These are phyloP conservation scores for Synanthedon vespiformis DNA, from an alignment of 2,888 invertebrate species.

Conservation along the genomic window DNA sequence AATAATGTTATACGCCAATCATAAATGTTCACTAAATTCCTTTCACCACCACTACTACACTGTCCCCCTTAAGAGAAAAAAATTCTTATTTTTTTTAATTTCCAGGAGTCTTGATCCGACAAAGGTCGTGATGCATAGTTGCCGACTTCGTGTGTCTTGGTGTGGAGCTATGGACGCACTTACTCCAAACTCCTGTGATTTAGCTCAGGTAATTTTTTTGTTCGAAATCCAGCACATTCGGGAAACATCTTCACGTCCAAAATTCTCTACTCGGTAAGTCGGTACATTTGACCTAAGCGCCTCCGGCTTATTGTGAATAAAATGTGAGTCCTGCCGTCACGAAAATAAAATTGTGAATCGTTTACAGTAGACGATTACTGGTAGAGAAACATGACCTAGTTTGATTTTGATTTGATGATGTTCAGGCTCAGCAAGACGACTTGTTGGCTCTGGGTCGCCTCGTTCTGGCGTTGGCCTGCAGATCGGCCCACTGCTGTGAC, in stretches of 20 bases:
- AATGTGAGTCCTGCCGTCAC: too few species aligned
- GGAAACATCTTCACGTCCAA: too few species aligned
- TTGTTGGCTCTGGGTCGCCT: constrained; percentile 90
- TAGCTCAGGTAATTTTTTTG: too few species aligned
- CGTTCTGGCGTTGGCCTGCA: constrained; percentile 92
- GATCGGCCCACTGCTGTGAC: constrained; percentile 90
- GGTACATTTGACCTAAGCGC: too few species aligned
- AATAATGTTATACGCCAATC: too few species aligned
- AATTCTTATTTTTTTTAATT: constrained; percentile 3
- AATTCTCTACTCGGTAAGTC: too few species aligned
- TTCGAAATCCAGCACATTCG: too few species aligned
- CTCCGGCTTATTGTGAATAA: too few species aligned
- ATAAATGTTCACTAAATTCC: too few species aligned
- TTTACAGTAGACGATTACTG: not conserved
- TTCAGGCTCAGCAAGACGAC: constrained; percentile 85
- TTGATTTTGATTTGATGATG: not conserved
- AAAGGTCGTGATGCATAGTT: constrained; percentile 87
- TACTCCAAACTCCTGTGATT: constrained; percentile 16
- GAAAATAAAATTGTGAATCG: too few species aligned
- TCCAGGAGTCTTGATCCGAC: constrained; percentile 88
- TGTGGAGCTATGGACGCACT: constrained; percentile 45
- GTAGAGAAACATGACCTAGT: not conserved
- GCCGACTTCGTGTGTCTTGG: constrained; percentile 76
- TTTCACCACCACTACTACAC: too few species aligned
- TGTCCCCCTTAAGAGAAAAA: not conserved